Conservation (phyloP, 2,113 vertebrate genomes). For the Oreochromis spilurus region DNA sequence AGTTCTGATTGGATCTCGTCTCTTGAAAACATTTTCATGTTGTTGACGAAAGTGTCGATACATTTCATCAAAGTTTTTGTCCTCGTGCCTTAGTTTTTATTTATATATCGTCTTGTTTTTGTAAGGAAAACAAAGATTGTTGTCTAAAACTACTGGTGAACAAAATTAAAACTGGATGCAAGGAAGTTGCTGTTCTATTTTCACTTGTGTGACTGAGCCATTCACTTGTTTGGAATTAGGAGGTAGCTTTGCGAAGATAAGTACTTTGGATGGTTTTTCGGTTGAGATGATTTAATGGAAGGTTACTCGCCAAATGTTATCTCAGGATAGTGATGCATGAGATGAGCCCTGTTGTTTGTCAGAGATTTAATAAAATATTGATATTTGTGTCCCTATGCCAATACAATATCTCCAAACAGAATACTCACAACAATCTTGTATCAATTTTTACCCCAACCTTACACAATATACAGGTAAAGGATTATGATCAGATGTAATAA, state of each 20-base stretch:
- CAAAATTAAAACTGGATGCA: neutral
- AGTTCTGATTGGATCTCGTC: no score
- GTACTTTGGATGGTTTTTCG: neutral
- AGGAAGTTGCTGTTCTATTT: neutral
- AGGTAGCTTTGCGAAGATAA: neutral
- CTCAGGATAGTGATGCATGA: neutral
- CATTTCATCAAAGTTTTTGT: neutral
- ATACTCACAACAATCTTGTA: neutral
- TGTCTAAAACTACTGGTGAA: neutral
- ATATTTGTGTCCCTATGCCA: neutral
- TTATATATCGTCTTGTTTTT: neutral
- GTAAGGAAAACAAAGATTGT: neutral
- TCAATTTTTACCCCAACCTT: neutral
- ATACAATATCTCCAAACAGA: neutral
- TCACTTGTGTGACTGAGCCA: neutral
- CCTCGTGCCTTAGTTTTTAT: rapidly evolving
- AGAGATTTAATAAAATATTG: neutral
- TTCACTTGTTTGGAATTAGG: neutral
- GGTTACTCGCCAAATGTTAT: neutral
- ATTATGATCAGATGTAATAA: neutral
- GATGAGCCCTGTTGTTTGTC: neutral
- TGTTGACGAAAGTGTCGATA: no score
- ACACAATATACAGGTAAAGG: neutral
- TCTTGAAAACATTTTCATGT: no score
- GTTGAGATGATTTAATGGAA: neutral